phyloP scores from a whole-genome alignment of 2,888 invertebrate genomes.

The Nephrotoma guestfalica region DNA sequence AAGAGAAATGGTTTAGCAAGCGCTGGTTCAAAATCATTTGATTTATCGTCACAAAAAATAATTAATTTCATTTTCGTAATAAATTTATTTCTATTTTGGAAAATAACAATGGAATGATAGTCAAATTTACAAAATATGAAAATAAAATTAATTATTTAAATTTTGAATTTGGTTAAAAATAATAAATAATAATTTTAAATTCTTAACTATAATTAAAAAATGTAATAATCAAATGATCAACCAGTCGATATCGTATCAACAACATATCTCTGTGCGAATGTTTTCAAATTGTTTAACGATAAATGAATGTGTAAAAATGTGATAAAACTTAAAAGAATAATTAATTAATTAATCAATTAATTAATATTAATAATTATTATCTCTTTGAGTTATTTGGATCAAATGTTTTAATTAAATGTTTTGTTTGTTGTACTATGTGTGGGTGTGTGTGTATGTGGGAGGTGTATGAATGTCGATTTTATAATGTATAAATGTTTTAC shows the following conservation, averaged over 20 bases:
- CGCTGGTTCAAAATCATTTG: neutral
- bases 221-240: constrained; percentile 16
- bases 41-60: neutral
- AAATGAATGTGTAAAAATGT: neutral
- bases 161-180: neutral
- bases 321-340: neutral
- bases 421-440: neutral
- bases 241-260: constrained; percentile 34
- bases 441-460: too few relatives aligned
- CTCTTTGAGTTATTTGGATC: neutral
- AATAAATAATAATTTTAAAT: constrained; percentile 8
- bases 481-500: neutral
- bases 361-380: neutral
- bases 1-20: neutral
- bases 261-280: constrained; percentile 31
- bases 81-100: neutral
- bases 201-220: constrained; percentile 7
- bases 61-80: neutral
- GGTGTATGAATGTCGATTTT: neutral
- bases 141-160: constrained; percentile 5
- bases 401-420: neutral
- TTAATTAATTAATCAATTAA: neutral
- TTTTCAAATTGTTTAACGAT: neutral
- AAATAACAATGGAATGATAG: neutral
- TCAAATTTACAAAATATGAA: neutral